phyloP scores from a whole-genome alignment of 2,113 vertebrate species.

The Anolis sagrei region DNA sequence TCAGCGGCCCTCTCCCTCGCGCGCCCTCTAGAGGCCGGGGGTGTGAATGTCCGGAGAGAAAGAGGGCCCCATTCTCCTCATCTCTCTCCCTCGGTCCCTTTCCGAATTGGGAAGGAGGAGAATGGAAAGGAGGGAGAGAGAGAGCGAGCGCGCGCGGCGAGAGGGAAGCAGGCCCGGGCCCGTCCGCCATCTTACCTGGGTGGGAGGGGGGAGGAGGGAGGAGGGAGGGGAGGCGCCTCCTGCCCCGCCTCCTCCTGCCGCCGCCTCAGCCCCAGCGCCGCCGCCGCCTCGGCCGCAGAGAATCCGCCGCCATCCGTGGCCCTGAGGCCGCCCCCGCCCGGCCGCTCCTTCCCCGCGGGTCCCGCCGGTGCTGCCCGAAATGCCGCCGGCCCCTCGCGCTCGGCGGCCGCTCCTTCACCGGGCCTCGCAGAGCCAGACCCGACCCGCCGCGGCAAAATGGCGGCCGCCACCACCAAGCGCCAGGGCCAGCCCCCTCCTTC shows the following conservation, averaged over 20 bases:
- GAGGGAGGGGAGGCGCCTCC: slow-evolving; percentile 46
- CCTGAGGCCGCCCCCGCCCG: background rate
- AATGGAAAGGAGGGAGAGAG: too few relatives aligned
- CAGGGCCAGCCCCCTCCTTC: slow-evolving; percentile 21
- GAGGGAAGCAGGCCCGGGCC: slow-evolving; percentile 18
- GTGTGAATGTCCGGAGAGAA: background rate
- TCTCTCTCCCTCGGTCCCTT: background rate
- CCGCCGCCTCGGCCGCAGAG: slow-evolving; percentile 36
- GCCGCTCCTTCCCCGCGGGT: background rate
- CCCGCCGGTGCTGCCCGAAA: background rate
- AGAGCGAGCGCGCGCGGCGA: slow-evolving; percentile 7
- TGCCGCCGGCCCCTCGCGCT: slow-evolving; percentile 20
- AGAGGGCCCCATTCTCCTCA: background rate
- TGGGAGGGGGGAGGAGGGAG: slow-evolving; percentile 38
- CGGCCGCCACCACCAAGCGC: slow-evolving; percentile 35
- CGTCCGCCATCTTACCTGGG: slow-evolving; percentile 47
- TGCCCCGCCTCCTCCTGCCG: slow-evolving; percentile 49
- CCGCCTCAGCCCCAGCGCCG: slow-evolving; percentile 46
- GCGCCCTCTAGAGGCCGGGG: slow-evolving; percentile 23
- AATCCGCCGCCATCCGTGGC: slow-evolving; percentile 41
- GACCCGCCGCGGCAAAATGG: slow-evolving; percentile 50
- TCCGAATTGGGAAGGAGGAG: background rate
- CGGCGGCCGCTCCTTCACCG: slow-evolving; percentile 17
- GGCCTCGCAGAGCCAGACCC: slow-evolving; percentile 28
- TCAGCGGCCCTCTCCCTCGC: background rate